Evolutionary conservation across 2,888 invertebrate species (phyloP).

Genomic region (Heliconius ismenius): DNA sequence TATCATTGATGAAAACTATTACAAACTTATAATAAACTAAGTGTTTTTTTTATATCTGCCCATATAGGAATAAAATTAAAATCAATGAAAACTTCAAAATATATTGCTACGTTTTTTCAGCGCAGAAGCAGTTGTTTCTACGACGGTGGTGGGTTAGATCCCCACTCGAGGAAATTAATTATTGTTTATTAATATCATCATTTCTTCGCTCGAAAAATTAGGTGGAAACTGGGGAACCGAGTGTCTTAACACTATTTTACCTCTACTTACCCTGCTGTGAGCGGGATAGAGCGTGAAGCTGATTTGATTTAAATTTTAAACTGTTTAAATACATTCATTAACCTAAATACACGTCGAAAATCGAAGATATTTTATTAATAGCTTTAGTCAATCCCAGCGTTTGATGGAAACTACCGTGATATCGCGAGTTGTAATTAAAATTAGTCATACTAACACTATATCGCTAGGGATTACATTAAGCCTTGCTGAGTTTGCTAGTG

Average conservation of each 20-base stretch:
- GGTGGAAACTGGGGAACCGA: neutral
- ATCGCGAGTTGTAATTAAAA: constrained; percentile 22
- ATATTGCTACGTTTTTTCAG: no score
- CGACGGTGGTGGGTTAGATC: no score
- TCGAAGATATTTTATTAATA: constrained; percentile 18
- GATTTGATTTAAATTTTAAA: neutral
- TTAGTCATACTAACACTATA: constrained; percentile 14
- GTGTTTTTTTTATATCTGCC: no score
- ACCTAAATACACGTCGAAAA: neutral
- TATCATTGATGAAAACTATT: no score
- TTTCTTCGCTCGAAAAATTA: neutral
- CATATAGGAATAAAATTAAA: no score
- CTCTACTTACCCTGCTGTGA: neutral
- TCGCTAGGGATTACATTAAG: constrained; percentile 9
- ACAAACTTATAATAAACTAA: no score
- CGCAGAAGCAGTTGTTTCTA: no score
- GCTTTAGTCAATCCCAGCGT: constrained; percentile 5
- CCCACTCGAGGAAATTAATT: no score
- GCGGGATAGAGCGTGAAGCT: no score
- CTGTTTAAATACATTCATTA: neutral
- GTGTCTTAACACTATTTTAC: neutral
- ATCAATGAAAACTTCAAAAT: no score
- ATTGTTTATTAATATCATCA: no score
- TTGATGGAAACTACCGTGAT: neutral
- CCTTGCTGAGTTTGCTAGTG: constrained; percentile 9